Evolutionary conservation across 2,888 invertebrate genomes (phyloP).

Genomic region (Listrodromus nycthemerus): DNA sequence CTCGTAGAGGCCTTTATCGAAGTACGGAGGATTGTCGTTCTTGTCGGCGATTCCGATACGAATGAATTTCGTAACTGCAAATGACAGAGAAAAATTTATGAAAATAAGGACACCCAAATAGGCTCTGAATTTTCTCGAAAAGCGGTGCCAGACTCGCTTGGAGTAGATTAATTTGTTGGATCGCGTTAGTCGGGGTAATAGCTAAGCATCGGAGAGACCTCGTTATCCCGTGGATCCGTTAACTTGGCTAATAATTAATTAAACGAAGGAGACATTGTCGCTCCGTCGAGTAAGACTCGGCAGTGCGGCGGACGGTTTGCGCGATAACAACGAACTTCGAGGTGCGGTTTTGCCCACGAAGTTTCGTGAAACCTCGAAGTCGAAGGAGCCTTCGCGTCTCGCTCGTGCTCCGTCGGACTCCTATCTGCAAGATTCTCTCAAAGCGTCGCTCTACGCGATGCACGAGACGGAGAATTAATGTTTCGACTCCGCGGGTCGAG

Average conservation of each 20-base stretch:
- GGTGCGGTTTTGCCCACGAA: constrained; percentile 34
- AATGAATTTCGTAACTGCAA: constrained; percentile 98
- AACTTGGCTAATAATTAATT: constrained; percentile 70
- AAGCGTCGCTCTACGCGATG: not conserved
- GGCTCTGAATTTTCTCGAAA: not conserved
- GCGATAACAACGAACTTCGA: constrained; percentile 55
- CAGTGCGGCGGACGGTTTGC: constrained; percentile 28
- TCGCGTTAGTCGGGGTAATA: constrained; percentile 18
- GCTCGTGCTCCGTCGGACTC: not conserved
- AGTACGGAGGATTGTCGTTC: constrained; percentile 99
- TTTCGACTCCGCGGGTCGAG: not conserved
- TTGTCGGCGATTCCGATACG: constrained; percentile 99
- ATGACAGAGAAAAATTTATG: constrained; percentile 69
- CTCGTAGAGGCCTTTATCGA: constrained; percentile 98
- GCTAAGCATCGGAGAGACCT: constrained; percentile 32
- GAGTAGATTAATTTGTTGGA: not conserved
- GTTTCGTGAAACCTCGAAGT: constrained; percentile 52
- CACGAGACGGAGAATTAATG: not conserved
- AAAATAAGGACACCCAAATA: not conserved
- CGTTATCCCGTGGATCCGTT: constrained; percentile 59
- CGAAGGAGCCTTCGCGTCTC: not conserved
- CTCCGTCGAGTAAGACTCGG: constrained; percentile 40
- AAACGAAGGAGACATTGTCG: constrained; percentile 66
- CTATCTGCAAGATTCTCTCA: not conserved
- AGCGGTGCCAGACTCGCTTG: not conserved